A percentile compares a stretch with the other conserved stretches of the same genome.
Evolutionary conservation across 2,888 invertebrate species (phyloP).

Genomic region (Sycophila texana): DNA sequence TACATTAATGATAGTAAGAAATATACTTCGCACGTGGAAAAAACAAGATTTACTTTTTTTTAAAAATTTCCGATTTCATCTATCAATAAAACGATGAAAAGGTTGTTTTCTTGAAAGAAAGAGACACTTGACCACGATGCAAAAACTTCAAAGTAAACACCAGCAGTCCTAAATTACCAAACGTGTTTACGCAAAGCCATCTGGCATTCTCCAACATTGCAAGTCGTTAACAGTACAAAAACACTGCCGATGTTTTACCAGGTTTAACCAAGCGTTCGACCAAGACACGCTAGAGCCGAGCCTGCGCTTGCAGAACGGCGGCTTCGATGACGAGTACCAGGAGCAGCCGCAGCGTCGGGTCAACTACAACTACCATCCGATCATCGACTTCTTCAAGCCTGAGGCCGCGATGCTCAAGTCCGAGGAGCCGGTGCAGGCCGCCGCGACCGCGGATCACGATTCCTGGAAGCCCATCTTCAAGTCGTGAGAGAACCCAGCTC

Average conservation of each 20-base stretch:
- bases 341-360: slow-evolving; percentile 78
- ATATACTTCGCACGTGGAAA: too few relatives aligned
- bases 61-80: too few relatives aligned
- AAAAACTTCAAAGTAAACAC: too few relatives aligned
- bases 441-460: slow-evolving; percentile 60
- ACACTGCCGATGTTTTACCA: slow-evolving; percentile 40
- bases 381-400: slow-evolving; percentile 86
- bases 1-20: too few relatives aligned
- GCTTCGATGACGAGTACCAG: slow-evolving; percentile 72
- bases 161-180: too few relatives aligned
- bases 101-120: too few relatives aligned
- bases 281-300: slow-evolving; percentile 63
- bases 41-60: too few relatives aligned
- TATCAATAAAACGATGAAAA: too few relatives aligned
- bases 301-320: slow-evolving; percentile 64
- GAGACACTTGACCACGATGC: too few relatives aligned
- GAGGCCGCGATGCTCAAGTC: slow-evolving; percentile 72
- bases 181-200: background rate
- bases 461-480: slow-evolving; percentile 73
- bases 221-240: too few relatives aligned
- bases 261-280: slow-evolving; percentile 67
- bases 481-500: slow-evolving; percentile 56
- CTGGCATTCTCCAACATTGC: background rate
- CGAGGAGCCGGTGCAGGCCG: slow-evolving; percentile 54
- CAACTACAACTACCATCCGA: slow-evolving; percentile 90